phyloP scores from a whole-genome alignment of 2,797 vertebrate genomes.

The Acanthornis magna region DNA sequence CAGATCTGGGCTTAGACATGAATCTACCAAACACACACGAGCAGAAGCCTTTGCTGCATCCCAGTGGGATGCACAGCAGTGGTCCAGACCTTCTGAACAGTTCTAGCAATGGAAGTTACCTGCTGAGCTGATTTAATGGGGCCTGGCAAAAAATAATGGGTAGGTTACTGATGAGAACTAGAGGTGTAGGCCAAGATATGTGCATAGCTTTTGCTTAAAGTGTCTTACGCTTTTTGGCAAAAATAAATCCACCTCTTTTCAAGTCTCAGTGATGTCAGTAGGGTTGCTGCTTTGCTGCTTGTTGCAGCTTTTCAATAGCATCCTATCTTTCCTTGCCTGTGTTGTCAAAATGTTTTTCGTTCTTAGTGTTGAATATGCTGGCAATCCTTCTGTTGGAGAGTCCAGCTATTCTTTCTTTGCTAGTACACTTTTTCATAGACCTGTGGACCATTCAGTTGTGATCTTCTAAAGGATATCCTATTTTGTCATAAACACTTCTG shows the following conservation, averaged over 20 bases:
- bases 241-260: not conserved
- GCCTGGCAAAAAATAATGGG: not conserved
- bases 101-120: not conserved
- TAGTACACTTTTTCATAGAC: not conserved
- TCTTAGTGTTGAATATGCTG: not conserved
- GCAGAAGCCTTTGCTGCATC: constrained; percentile 1
- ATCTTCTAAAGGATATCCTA: not conserved
- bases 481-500: not conserved
- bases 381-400: not conserved
- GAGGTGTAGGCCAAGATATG: not conserved
- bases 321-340: not conserved
- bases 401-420: not conserved
- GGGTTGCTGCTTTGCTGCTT: not conserved
- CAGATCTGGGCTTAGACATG: not conserved
- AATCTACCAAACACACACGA: not conserved
- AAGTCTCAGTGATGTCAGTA: not conserved
- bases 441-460: not conserved
- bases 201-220: not conserved
- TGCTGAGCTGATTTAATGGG: not conserved
- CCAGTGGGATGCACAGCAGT: not conserved
- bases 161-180: not conserved
- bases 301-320: not conserved
- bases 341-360: constrained; percentile 9
- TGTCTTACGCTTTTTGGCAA: not conserved
- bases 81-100: not conserved